Conservation (phyloP, 2,797 vertebrate species). For the Schizopygopsis malacanthus region DNA sequence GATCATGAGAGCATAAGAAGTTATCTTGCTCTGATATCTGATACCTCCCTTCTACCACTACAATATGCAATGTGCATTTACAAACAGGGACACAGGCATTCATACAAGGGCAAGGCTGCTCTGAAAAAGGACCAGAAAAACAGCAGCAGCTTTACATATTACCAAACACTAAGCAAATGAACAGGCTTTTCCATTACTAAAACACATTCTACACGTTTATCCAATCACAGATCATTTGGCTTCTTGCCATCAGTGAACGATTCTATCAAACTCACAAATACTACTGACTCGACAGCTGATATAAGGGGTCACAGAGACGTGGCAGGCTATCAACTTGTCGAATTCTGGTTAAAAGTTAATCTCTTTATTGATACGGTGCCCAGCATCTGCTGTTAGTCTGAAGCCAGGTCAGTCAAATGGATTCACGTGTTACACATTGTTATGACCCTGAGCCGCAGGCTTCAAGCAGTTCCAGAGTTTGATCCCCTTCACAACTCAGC, state of each 20-base stretch:
- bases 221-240: conserved; percentile 20
- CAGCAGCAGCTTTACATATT: conserved; percentile 46
- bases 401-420: not conserved
- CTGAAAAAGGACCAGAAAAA: too few relatives aligned
- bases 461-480: not conserved
- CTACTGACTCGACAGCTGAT: not conserved
- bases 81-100: not conserved
- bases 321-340: not conserved
- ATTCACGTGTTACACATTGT: not conserved
- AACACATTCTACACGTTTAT: not conserved
- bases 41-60: not conserved
- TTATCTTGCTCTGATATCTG: conserved; percentile 12
- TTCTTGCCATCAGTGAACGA: not conserved
- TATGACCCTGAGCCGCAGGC: not conserved
- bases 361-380: conserved; percentile 4
- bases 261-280: not conserved
- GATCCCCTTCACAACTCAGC: conserved; percentile 10
- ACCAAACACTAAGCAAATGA: conserved; percentile 42
- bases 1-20: not conserved
- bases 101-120: not conserved
- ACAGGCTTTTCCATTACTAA: conserved; percentile 25
- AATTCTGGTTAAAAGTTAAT: conserved; percentile 39
- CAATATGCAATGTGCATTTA: not conserved
- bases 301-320: not conserved
- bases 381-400: conserved; percentile 14